These are phyloP conservation scores for Apis laboriosa DNA, from an alignment of 1,140 invertebrate genomes.

Conservation along the genomic window DNA sequence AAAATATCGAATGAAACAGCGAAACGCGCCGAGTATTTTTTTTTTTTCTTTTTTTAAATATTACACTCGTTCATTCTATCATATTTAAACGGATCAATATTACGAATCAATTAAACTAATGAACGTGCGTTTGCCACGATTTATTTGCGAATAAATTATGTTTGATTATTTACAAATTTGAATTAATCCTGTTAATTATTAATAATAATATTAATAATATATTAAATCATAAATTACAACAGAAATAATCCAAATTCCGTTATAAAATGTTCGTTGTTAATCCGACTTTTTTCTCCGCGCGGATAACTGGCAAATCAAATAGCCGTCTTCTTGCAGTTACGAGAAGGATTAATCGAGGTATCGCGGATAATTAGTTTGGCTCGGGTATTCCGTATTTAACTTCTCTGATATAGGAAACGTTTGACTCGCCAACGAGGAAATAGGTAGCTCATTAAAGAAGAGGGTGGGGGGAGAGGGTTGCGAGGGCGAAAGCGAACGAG, in stretches of 20 bases:
- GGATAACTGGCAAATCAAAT: neutral
- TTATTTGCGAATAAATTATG: neutral
- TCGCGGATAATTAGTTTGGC: slow-evolving; percentile 32
- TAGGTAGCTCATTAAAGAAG: slow-evolving; percentile 29
- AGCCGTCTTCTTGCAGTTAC: neutral
- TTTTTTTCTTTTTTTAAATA: no score
- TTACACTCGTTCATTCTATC: neutral
- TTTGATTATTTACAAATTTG: neutral
- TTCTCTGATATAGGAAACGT: slow-evolving; percentile 23
- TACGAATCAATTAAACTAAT: neutral
- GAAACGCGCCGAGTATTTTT: no score
- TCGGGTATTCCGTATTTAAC: slow-evolving; percentile 23
- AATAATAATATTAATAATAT: neutral
- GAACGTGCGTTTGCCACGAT: neutral
- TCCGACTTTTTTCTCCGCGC: neutral
- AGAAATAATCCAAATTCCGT: neutral
- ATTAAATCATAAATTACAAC: neutral
- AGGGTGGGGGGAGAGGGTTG: neutral
- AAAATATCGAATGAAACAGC: no score
- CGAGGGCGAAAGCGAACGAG: neutral
- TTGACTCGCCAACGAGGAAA: slow-evolving; percentile 26
- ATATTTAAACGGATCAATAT: no score
- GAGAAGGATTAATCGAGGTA: slow-evolving; percentile 18
- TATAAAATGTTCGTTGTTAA: neutral
- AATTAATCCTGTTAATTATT: neutral